These are phyloP conservation scores for Stegophylla sp. DNA, from an alignment of 2,888 invertebrate genomes.

Conservation along the genomic window DNA sequence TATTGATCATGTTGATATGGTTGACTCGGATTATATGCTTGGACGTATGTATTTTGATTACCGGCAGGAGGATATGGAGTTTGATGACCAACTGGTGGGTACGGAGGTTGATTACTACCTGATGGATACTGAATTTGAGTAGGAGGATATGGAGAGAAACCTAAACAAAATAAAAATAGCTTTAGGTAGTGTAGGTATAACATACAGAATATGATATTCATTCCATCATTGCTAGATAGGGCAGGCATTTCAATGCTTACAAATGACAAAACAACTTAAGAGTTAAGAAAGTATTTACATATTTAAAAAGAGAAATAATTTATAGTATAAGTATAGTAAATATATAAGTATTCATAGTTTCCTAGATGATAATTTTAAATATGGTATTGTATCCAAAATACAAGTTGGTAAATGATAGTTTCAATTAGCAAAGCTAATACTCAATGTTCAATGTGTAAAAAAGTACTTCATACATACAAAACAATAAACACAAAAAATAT, in stretches of 20 bases:
- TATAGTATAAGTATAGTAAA: not conserved
- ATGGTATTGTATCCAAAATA: no score
- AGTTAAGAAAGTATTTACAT: not conserved
- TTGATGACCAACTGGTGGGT: conserved; percentile 21
- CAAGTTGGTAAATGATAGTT: no score
- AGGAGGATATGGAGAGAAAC: conserved; percentile 41
- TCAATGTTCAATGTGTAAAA: no score
- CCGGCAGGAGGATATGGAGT: conserved; percentile 1
- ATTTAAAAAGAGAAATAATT: not conserved
- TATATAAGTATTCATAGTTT: no score
- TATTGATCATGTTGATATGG: conserved; percentile 51
- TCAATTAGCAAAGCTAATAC: no score
- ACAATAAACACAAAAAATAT: no score
- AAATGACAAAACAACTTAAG: not conserved
- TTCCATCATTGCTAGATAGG: not conserved
- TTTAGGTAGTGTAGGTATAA: not conserved
- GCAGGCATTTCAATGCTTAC: not conserved
- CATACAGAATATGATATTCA: not conserved
- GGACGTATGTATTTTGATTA: conserved; percentile 35
- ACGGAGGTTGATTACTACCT: conserved; percentile 1
- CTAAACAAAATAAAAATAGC: not conserved
- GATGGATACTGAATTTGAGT: conserved; percentile 39
- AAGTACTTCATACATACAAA: no score
- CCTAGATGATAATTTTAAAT: no score
- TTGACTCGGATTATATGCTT: conserved; percentile 18